These are phyloP conservation scores for Sebastes fasciatus DNA, from an alignment of 2,113 vertebrate genomes.

Conservation along the genomic window DNA sequence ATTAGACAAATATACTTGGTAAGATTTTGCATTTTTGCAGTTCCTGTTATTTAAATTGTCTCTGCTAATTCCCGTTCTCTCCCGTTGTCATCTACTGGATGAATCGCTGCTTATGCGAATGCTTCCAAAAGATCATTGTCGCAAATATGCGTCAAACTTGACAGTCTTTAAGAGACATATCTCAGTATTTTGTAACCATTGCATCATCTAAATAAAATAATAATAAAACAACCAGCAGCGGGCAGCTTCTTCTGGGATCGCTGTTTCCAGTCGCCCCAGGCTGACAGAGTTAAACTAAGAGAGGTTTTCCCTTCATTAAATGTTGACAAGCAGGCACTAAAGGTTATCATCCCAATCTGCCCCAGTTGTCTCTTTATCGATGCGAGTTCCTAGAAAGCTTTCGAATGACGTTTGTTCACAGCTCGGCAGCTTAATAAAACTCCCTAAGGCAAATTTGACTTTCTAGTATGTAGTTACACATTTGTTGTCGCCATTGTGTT, in stretches of 20 bases:
- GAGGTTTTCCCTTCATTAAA: conserved; percentile 46
- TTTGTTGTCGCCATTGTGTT: conserved; percentile 12
- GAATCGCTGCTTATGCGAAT: not conserved
- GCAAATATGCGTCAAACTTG: not conserved
- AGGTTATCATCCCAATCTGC: conserved; percentile 36
- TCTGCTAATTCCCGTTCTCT: not conserved
- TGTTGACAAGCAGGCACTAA: conserved; percentile 25
- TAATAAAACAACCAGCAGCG: not conserved
- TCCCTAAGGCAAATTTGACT: conserved; percentile 21
- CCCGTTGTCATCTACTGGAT: not conserved
- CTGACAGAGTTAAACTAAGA: conserved; percentile 22
- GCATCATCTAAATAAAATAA: not conserved
- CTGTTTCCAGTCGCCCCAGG: not conserved
- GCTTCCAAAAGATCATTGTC: not conserved
- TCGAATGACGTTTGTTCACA: conserved; percentile 26
- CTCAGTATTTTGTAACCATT: not conserved
- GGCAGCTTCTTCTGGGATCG: not conserved
- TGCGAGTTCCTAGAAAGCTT: conserved; percentile 54
- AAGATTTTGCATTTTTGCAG: too few relatives aligned
- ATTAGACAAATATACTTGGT: too few relatives aligned
- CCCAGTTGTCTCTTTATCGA: not conserved
- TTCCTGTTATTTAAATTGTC: not conserved
- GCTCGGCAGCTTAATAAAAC: conserved; percentile 39
- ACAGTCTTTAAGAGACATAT: not conserved
- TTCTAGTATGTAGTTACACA: not conserved